These are phyloP conservation scores for Phodopus roborovskii DNA, from an alignment of 2,113 vertebrate species.

Conservation along the genomic window DNA sequence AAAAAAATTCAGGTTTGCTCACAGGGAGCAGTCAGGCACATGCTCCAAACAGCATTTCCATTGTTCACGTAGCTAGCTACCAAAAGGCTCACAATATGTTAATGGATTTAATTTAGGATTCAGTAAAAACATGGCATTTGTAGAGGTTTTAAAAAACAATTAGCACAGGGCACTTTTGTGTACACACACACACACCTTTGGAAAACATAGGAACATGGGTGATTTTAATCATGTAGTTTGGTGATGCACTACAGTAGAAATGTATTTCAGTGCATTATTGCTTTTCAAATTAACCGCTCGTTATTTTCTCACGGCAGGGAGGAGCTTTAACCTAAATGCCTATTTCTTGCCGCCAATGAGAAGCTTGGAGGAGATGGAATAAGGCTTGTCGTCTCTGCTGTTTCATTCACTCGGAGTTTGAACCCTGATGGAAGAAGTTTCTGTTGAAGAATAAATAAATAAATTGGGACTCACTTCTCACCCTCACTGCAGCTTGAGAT, in stretches of 20 bases:
- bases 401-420: constrained; percentile 73
- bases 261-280: neutral
- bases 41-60: neutral
- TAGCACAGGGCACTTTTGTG: neutral
- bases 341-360: constrained; percentile 66
- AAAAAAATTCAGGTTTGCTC: neutral
- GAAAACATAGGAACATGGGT: neutral
- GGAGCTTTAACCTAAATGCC: constrained; percentile 81
- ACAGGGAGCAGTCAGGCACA: neutral
- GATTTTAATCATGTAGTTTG: constrained; percentile 24
- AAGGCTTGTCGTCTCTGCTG: constrained; percentile 65
- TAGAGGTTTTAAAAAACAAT: neutral
- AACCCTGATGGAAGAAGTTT: constrained; percentile 74
- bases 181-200: neutral
- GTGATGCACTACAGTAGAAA: neutral
- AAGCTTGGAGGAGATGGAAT: constrained; percentile 76
- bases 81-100: neutral
- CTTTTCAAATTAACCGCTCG: constrained; percentile 72
- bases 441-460: constrained; percentile 72
- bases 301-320: constrained; percentile 83
- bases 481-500: neutral
- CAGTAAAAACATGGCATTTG: neutral
- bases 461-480: constrained; percentile 62
- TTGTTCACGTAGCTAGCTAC: neutral
- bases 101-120: constrained; percentile 9